A percentile compares a stretch with the other conserved stretches of the same genome.
Conservation (phyloP, 2,113 vertebrate species). For the Trogon surrucura region DNA sequence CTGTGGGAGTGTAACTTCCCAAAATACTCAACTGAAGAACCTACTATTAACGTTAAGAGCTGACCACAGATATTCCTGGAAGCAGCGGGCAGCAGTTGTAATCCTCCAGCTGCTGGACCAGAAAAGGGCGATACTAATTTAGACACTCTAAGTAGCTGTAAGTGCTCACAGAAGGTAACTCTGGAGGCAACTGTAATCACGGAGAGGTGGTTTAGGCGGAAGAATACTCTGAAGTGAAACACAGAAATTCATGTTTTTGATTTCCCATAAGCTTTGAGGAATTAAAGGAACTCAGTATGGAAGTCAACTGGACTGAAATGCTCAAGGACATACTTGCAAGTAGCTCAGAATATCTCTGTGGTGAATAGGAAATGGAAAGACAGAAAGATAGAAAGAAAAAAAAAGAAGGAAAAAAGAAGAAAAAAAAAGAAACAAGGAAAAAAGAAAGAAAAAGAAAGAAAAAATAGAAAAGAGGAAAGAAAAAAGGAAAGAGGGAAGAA, state of each 20-base stretch:
- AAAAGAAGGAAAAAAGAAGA: too few relatives aligned
- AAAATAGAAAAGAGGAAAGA: too few relatives aligned
- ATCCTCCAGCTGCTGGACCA: conserved; percentile 21
- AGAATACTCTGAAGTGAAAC: background rate
- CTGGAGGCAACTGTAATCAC: fast-evolving
- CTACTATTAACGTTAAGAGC: conserved; percentile 3
- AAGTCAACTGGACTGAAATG: background rate
- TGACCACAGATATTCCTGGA: conserved; percentile 53
- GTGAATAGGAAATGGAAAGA: too few relatives aligned
- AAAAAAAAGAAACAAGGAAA: too few relatives aligned
- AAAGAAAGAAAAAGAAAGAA: background rate
- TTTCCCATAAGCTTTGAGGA: background rate
- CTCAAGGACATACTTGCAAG: background rate
- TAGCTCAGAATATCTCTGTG: background rate
- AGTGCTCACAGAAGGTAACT: background rate
- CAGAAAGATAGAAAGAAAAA: too few relatives aligned
- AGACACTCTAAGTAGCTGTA: background rate
- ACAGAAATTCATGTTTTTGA: background rate
- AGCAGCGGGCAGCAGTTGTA: background rate
- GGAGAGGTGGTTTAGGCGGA: background rate
- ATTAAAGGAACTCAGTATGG: background rate
- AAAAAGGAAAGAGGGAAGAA: background rate
- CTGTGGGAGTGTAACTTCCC: background rate
- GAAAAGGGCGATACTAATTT: background rate
- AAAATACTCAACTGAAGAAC: conserved; percentile 30